These are phyloP conservation scores for Drosophila bocki DNA, from an alignment of 1,140 invertebrate genomes.

Conservation along the genomic window DNA sequence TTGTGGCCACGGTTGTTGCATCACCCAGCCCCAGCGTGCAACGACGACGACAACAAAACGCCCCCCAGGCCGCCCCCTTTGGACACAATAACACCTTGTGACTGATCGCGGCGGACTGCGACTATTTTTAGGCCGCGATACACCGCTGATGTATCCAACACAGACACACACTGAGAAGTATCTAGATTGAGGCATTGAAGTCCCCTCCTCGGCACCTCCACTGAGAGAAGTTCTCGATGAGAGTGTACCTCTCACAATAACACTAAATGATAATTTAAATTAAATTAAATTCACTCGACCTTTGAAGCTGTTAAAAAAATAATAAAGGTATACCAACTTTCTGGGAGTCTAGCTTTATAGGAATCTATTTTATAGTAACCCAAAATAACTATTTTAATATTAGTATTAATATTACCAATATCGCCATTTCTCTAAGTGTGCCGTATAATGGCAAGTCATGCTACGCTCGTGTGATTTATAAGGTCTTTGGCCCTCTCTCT, in stretches of 20 bases:
- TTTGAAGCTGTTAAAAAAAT: not conserved
- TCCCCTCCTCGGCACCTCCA: conserved; percentile 22
- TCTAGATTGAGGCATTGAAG: conserved; percentile 25
- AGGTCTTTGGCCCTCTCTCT: conserved; percentile 71
- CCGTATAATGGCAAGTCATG: conserved; percentile 74
- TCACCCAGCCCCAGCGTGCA: conserved; percentile 63
- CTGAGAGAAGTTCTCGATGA: not conserved
- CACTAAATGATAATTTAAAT: not conserved
- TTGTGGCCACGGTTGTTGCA: conserved; percentile 65
- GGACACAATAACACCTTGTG: conserved; percentile 23
- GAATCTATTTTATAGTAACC: no score
- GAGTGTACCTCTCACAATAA: not conserved
- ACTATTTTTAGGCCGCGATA: conserved; percentile 68
- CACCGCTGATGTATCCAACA: conserved; percentile 5
- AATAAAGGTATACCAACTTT: not conserved
- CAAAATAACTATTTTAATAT: not conserved
- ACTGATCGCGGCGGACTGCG: conserved; percentile 42
- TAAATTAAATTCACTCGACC: not conserved
- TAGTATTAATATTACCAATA: not conserved
- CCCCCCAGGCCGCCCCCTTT: conserved; percentile 8
- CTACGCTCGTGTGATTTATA: conserved; percentile 82
- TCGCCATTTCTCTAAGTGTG: conserved; percentile 22
- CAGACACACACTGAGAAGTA: conserved; percentile 7
- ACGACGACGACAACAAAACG: conserved; percentile 54
- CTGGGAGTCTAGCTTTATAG: no score